Evolutionary conservation across 2,797 vertebrate genomes (phyloP).

Genomic region (Enoplosus armatus): DNA sequence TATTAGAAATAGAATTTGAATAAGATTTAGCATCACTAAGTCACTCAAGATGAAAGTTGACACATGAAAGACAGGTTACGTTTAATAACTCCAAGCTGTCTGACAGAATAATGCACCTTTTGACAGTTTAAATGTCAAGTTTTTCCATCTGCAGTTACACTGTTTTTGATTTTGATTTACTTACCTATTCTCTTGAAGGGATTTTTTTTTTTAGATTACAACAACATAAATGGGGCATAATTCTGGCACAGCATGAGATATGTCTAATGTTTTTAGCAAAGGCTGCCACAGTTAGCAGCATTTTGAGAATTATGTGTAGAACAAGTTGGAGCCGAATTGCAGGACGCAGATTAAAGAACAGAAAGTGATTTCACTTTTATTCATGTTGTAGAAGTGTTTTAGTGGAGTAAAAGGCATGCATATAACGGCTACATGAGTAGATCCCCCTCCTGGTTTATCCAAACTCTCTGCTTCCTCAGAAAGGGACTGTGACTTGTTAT

Average conservation of each 20-base stretch:
- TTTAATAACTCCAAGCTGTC: neutral
- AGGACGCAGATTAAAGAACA: neutral
- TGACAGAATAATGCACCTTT: slow-evolving; percentile 6
- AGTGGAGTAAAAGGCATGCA: slow-evolving; percentile 4
- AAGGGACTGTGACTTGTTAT: neutral
- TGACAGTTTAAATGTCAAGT: slow-evolving; percentile 8
- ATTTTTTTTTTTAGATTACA: neutral
- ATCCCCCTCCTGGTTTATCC: neutral
- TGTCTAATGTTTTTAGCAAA: neutral
- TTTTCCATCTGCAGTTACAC: neutral
- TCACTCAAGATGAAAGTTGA: neutral
- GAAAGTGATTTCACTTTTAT: slow-evolving; percentile 1
- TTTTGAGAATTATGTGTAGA: neutral
- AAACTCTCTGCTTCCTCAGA: neutral
- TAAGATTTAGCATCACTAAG: neutral
- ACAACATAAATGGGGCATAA: neutral
- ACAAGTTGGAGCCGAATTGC: neutral
- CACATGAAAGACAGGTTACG: neutral
- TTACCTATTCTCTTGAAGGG: neutral
- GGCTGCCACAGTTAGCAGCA: neutral
- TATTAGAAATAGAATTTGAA: neutral
- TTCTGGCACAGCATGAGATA: neutral
- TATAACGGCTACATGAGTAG: neutral
- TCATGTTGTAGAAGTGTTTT: neutral
- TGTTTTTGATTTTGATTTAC: neutral